Base-by-base conservation (phyloP, 2,888 invertebrate genomes). In the Phorcus lineatus region DNA sequence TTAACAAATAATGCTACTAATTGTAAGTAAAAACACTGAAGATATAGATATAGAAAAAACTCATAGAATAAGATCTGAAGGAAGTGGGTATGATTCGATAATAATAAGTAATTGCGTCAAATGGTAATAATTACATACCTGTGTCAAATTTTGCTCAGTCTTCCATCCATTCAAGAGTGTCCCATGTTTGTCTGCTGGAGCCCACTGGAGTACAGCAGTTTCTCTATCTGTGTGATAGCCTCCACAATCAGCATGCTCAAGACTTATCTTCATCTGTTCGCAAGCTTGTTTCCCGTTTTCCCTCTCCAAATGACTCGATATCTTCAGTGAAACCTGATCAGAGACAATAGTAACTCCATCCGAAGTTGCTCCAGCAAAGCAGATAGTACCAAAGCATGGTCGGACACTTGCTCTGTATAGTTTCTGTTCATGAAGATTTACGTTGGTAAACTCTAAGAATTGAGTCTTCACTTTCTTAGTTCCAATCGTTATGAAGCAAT, bases 301-400 rank as follows among this genome's bases (percentile, higher is more conserved):
- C 17, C 3, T 22, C 13, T 1, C 17, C 28, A 28, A 11, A 4
- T n/a, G 31, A 16, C 3, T 67, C 4, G 74, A 17, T 52, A n/a
- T 40, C 11, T 22, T 24, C 17, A 24, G 47, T 74, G 22, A 11
- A 16, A 17, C 28, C 28, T 24, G 22, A 16, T 28, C 62, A 62
- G 62, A 24, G 24, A 74, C 77, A 1, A 81, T 31, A 7, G 16
- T 22, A 17, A 79, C n/a, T 17, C 47, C 54, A 17, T 80, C 55
- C 13, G 79, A 74, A 19, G 36, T 57, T 54, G 19, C 40, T 19
- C 52, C 24, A 0, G 36, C 52, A 31, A 79, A 19, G 24, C 79
- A 79, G 24, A 74, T 7, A 17, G 19, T 19, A 36, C 47, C 79
- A 74, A 79, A 79, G 54, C 79, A 79, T n/a, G 55, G 31, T 36